Base-by-base conservation (phyloP, 1,140 invertebrate species). In the Popillia japonica region DNA sequence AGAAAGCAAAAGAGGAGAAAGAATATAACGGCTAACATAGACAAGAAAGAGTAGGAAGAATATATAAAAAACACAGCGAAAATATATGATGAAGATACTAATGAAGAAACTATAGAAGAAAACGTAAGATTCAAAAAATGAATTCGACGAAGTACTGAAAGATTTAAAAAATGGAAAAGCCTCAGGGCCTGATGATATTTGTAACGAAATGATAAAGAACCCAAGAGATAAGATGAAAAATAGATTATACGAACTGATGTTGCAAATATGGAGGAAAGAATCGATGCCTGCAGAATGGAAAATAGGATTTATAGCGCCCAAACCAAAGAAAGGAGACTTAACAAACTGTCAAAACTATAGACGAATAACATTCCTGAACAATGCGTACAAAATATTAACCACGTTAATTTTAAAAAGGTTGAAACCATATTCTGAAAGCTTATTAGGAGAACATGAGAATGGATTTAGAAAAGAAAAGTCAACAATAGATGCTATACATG, bases 51-150 rank as follows among this genome's bases (percentile, higher is more conserved):
- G 27, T 34, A 4, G 27, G 27, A 34, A 48, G 44, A 48, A 48
- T 48, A 48, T 48, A 48, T 48, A 7, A 48, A 48, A 48, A 48
- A 14, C 10, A 48, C 27, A 34, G 2, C 44, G 44, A 7, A 48
- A 14, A 17, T 48, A 48, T 10, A 48, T 17, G 44, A 48, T 48
- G 44, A 48, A 48, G 44, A 48, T 48, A 48, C 44, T 48, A 48
- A 48, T 17, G 10, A 48, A 48, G 44, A 17, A 48, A 48, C 3
- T 48, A 48, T 48, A 7, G 44, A 48, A 17, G 44, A 48, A 17
- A 48, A 48, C 44, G n/a, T 48, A 48, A 48, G 44, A 48, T 17
- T 48, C 44, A 48, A 48, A 14, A 48, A 48, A 48, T 48, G 44
- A 48, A 48, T 48, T 48, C 8, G 10, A 48, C n/a, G 44, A 48